Evolutionary conservation across 2,113 vertebrate genomes (phyloP), one percentile per base, ranked within the genome.

Genomic region (Coryphaenoides rupestris): DNA sequence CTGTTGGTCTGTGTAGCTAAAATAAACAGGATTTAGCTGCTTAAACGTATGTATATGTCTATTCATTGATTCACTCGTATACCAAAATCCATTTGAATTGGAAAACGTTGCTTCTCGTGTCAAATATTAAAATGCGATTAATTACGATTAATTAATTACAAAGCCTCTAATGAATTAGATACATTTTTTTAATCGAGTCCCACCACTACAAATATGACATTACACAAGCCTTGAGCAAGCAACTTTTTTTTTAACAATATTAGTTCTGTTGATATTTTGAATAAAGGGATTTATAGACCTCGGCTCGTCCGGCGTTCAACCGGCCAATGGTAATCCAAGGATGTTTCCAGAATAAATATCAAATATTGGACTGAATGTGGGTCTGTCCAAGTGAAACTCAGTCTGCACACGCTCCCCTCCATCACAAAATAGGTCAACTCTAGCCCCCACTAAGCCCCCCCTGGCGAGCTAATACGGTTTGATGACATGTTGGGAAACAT

Each of bases 401-500:
- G 12, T 66, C 60, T 57, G 70, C 62, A 66, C 79, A 24, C 53
- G 45, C 83, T 59, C 46, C 47, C 72, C 63, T 67, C 69, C 69
- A 21, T 28, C n/a, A n/a, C n/a, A n/a, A 49, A 23, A 76, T 54
- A 60, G 68, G 26, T 21, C 66, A 60, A 79, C 2, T 61, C 68
- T 69, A 77, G 67, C 19, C 50, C 26, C 69, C 54, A 57, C 62
- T 73, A 70, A 68, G 64, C n/a, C n/a, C n/a, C 60, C 70, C 68
- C 53, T 81, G 80, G 77, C 78, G 80, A 53, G 53, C 62, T 13
- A 70, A 80, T 84, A 69, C 73, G 62, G 73, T 19, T 69, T 80
- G 54, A 86, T 90, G 82, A 84, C 89, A 87, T 86, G 85, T 63
- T 80, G 77, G 72, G 70, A 75, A 77, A 78, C 71, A 81, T 88